Conservation (phyloP, 2,113 vertebrate genomes). For the Albula goreensis region DNA sequence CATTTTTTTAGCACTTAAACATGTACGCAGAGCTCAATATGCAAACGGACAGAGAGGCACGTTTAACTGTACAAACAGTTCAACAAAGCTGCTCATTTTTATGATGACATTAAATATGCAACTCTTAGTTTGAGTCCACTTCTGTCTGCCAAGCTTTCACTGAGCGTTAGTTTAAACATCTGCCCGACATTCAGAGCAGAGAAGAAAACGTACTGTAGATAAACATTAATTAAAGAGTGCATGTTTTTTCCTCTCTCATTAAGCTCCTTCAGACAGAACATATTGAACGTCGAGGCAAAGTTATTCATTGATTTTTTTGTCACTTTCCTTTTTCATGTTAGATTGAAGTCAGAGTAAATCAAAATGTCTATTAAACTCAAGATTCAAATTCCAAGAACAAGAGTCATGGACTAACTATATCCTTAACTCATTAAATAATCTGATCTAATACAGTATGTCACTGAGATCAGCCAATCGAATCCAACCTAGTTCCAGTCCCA, state of each 20-base stretch:
- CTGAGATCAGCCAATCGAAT: not conserved
- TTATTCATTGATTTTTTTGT: not conserved
- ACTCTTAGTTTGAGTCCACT: no score
- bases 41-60: not conserved
- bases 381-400: constrained; percentile 1
- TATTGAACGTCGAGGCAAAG: not conserved
- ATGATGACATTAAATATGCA: no score
- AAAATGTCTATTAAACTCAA: no score
- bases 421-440: constrained; percentile 1
- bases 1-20: not conserved
- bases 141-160: not conserved
- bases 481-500: not conserved
- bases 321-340: not conserved
- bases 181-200: not conserved
- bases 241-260: not conserved
- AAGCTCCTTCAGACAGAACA: not conserved
- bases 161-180: not conserved
- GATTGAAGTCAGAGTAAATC: no score
- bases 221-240: not conserved
- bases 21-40: not conserved
- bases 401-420: not conserved
- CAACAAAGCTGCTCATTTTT: no score
- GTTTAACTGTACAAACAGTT: not conserved
- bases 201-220: not conserved
- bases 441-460: constrained; percentile 36